Evolutionary conservation across 2,888 invertebrate genomes (phyloP).

Genomic region (Caradrina kadenii): DNA sequence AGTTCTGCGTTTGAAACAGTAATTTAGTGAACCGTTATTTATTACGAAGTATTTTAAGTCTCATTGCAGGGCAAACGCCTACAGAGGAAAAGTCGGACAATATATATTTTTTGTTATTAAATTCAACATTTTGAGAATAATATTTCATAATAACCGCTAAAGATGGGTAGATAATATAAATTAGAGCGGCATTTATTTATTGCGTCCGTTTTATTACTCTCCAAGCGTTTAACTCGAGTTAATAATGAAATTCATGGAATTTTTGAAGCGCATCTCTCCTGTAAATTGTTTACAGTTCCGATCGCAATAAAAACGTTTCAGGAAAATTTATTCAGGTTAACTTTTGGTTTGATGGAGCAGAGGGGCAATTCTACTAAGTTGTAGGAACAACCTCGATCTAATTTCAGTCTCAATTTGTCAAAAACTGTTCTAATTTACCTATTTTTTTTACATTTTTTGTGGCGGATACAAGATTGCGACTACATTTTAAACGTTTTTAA

Average conservation of each 20-base stretch:
- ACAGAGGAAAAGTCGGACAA: neutral
- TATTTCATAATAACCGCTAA: neutral
- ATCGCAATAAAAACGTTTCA: neutral
- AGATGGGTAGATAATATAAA: slow-evolving; percentile 5
- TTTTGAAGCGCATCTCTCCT: slow-evolving; percentile 3
- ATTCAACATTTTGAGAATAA: neutral
- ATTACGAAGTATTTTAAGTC: neutral
- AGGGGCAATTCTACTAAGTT: too few species aligned
- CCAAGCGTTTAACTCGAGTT: neutral
- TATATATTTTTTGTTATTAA: neutral
- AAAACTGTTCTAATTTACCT: too few species aligned
- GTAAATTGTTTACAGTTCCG: neutral
- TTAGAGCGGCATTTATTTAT: slow-evolving; percentile 6
- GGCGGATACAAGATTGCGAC: too few species aligned
- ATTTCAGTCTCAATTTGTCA: too few species aligned
- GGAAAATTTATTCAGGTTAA: neutral
- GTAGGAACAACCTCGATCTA: too few species aligned
- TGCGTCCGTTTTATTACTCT: too few species aligned
- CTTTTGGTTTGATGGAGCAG: neutral
- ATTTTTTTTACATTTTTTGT: too few species aligned
- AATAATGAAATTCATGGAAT: slow-evolving; percentile 15
- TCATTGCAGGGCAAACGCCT: neutral
- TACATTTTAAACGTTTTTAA: too few species aligned
- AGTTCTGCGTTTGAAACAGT: neutral
- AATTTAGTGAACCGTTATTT: neutral